phyloP scores from a whole-genome alignment of 2,888 invertebrate species.

The Neoaliturus tenellus region DNA sequence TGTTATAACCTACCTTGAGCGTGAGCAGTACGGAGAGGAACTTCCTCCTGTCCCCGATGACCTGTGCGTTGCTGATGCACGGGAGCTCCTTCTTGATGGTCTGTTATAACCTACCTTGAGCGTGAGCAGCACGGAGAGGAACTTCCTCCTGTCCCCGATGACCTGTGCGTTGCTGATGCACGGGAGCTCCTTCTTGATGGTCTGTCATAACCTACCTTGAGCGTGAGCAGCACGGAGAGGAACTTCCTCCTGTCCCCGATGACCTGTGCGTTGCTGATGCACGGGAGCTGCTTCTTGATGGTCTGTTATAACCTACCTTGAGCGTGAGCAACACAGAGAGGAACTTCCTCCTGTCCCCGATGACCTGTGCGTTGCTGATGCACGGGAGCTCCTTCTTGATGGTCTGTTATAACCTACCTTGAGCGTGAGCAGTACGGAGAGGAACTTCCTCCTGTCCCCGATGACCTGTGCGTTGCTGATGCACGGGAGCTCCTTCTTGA shows the following conservation, averaged over 20 bases:
- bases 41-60: slow-evolving; percentile 92
- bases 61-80: slow-evolving; percentile 87
- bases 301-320: too few species aligned
- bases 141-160: slow-evolving; percentile 92
- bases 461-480: slow-evolving; percentile 91
- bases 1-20: slow-evolving; percentile 85
- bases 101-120: slow-evolving; percentile 87
- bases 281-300: slow-evolving; percentile 83
- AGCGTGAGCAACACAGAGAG: slow-evolving; percentile 89
- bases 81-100: slow-evolving; percentile 85
- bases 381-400: slow-evolving; percentile 83
- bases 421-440: slow-evolving; percentile 89
- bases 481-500: slow-evolving; percentile 83
- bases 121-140: slow-evolving; percentile 88
- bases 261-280: slow-evolving; percentile 88
- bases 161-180: slow-evolving; percentile 89
- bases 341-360: slow-evolving; percentile 93
- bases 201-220: too few species aligned
- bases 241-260: slow-evolving; percentile 93
- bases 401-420: too few species aligned
- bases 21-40: slow-evolving; percentile 90
- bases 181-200: slow-evolving; percentile 83
- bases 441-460: slow-evolving; percentile 92
- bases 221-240: slow-evolving; percentile 87
- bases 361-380: slow-evolving; percentile 88